Evolutionary conservation across 2,797 vertebrate genomes (phyloP), one percentile per base, ranked within the genome.

Genomic region (Amphiprion clarkii): DNA sequence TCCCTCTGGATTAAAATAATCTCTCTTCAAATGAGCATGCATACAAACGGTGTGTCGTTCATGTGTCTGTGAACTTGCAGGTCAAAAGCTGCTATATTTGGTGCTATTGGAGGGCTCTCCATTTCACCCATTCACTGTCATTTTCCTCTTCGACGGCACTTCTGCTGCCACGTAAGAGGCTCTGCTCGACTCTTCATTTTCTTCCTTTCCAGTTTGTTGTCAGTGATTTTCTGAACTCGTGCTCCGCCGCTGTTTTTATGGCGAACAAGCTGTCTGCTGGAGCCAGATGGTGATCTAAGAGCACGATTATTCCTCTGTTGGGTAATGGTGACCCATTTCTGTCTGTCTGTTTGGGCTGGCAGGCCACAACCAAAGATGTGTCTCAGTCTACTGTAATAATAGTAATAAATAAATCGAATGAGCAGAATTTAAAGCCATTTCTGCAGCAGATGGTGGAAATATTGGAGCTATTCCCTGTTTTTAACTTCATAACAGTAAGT

Each of bases 281-380:
- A 54, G 54, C 59, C 85, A 86, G 81, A 81, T 74, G 78, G 48
- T 40, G 76, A 79, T 84, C 62, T 68, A 67, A 66, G 71, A 76
- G 78, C 67, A 40, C 13, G 1, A 66, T 80, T 68, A 69, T 63
- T 71, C 67, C 64, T 68, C 36, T 57, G 66, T 54, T 57, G 67
- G 83, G 76, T 72, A 71, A 82, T 16, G 31, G 14, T 80, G 83
- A 87, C 80, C 85, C 56, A 77, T 48, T 90, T 83, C 4, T 69
- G 79, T 61, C 64, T 56, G 57, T 48, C 21, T 74, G 59, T 67
- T 75, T 74, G 57, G 66, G 59, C 60, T 58, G 75, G 19, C 56
- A 51, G 51, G 55, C 11, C 27, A 6, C 44, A 16, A 16, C 65
- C 39, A 40, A n/a, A 10, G 27, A 62, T 5, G 27, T 17, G 72